Percentiles rank a stretch among this genome's conserved stretches.
Conservation (phyloP, 2,113 vertebrate genomes). For the Gopherus flavomarginatus region DNA sequence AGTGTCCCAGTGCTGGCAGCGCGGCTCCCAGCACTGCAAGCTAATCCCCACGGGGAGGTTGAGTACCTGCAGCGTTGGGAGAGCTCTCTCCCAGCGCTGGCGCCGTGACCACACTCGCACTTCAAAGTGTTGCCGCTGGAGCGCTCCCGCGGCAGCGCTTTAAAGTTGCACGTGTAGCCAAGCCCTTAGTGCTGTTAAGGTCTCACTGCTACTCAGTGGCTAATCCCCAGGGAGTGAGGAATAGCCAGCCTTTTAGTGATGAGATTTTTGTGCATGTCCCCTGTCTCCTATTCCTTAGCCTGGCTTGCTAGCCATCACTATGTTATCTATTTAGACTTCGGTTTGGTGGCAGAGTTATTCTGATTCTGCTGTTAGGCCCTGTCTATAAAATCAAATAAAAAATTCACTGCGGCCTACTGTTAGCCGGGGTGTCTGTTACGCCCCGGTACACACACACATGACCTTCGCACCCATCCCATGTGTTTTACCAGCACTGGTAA, state of each 20-base stretch:
- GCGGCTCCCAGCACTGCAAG: no score
- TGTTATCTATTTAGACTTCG: background rate
- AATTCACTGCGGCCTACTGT: background rate
- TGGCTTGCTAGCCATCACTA: fast-evolving
- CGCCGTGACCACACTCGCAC: no score
- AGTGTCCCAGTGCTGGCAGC: no score
- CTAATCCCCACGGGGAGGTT: no score
- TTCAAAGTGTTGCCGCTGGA: no score
- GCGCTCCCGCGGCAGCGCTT: no score
- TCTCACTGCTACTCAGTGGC: background rate
- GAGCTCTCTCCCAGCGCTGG: no score
- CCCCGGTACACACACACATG: constrained; percentile 1
- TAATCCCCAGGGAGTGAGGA: no score
- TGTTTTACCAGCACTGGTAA: constrained; percentile 49
- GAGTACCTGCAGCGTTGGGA: no score
- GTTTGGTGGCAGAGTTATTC: constrained; percentile 16
- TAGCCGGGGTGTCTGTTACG: constrained; percentile 18
- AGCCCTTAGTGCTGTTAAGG: no score
- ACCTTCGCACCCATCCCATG: constrained; percentile 46
- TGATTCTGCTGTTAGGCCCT: background rate
- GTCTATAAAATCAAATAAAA: background rate
- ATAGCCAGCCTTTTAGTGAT: no score
- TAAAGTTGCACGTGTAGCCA: no score
- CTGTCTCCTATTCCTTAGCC: background rate
- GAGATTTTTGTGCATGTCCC: background rate